Evolutionary conservation across 2,113 vertebrate species (phyloP).

Genomic region (Mesoclemmys tuberculata): DNA sequence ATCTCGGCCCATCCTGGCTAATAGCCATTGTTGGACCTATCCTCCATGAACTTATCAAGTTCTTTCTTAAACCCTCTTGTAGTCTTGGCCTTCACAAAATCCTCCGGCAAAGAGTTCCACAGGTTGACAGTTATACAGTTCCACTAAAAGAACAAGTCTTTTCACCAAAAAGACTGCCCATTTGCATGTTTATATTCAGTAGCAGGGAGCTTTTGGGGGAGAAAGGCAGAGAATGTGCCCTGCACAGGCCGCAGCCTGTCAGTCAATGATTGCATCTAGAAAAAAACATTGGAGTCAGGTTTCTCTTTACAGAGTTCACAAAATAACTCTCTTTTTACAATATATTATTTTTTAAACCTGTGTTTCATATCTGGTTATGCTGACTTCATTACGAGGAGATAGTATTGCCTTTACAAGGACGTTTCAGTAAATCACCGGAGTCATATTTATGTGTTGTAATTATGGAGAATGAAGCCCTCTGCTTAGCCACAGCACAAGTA

Average conservation of each 20-base stretch:
- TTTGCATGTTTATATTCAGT: neutral
- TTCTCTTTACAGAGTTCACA: neutral
- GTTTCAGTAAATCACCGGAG: neutral
- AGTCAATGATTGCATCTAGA: neutral
- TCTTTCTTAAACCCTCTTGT: too few species aligned
- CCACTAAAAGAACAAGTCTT: too few species aligned
- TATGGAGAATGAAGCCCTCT: neutral
- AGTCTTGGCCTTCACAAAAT: too few species aligned
- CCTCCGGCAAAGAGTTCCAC: too few species aligned
- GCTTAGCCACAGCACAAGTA: neutral
- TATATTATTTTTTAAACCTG: neutral
- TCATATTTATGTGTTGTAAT: neutral
- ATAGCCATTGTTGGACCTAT: too few species aligned
- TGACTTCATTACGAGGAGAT: neutral
- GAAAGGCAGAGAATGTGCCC: neutral
- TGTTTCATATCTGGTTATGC: neutral
- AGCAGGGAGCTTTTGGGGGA: neutral
- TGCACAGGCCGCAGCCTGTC: neutral
- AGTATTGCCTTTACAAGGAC: neutral
- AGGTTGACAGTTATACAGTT: too few species aligned
- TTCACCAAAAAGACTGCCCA: too few species aligned
- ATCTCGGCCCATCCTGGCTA: too few species aligned
- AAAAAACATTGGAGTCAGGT: neutral
- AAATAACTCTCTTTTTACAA: neutral
- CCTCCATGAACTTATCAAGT: too few species aligned